A percentile compares a stretch with the other conserved stretches of the same genome.
Conservation (phyloP, 2,797 vertebrate species). For the Denticeps clupeoides region DNA sequence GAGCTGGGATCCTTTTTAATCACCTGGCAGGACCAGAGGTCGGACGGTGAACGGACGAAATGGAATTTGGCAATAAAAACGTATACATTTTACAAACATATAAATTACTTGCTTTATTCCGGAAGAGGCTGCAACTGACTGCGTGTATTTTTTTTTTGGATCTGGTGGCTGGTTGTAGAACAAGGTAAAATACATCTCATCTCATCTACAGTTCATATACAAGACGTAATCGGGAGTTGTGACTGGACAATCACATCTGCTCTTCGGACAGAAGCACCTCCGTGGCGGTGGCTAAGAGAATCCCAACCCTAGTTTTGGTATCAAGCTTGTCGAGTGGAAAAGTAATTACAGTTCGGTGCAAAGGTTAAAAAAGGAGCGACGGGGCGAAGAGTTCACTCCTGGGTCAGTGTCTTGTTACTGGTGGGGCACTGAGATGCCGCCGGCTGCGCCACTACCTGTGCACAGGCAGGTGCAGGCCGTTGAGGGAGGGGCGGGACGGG, state of each 20-base stretch:
- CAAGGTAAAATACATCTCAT: too few relatives aligned
- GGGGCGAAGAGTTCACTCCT: constrained; percentile 25
- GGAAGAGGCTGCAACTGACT: too few relatives aligned
- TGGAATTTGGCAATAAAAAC: too few relatives aligned
- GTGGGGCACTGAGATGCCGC: constrained; percentile 18
- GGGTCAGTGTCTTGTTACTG: constrained; percentile 31
- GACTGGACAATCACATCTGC: constrained; percentile 7
- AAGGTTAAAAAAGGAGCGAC: constrained; percentile 59
- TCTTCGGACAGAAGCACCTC: constrained; percentile 10
- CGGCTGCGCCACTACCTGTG: constrained; percentile 83
- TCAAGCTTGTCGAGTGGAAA: constrained; percentile 61
- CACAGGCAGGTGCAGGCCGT: constrained; percentile 82
- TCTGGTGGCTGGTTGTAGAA: too few relatives aligned
- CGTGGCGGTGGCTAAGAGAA: constrained; percentile 46
- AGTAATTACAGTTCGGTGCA: constrained; percentile 35
- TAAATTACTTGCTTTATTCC: too few relatives aligned
- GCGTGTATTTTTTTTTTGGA: constrained; percentile 6
- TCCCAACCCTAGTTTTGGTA: constrained; percentile 76
- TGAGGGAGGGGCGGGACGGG: constrained; percentile 70
- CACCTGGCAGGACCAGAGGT: constrained; percentile 9
- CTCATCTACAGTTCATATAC: constrained; percentile 13
- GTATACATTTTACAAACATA: too few relatives aligned
- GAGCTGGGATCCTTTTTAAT: constrained; percentile 36
- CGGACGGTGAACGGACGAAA: constrained; percentile 16
- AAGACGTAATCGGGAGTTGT: constrained; percentile 8